phyloP scores from a whole-genome alignment of 2,888 invertebrate genomes.

The Choreutis nemorana region DNA sequence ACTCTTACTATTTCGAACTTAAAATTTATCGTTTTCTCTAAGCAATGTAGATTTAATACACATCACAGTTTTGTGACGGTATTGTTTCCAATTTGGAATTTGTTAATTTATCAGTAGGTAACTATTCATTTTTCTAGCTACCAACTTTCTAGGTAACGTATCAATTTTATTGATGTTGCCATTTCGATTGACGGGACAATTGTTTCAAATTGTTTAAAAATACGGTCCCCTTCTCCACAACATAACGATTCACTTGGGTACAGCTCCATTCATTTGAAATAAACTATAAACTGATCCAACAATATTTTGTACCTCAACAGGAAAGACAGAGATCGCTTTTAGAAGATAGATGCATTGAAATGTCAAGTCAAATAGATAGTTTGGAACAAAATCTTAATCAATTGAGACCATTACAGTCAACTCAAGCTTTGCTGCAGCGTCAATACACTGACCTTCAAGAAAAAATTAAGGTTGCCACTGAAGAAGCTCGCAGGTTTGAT shows the following conservation, averaged over 20 bases:
- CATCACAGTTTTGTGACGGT: no score
- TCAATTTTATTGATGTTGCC: neutral
- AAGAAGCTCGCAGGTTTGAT: slow-evolving; percentile 34
- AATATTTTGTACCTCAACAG: slow-evolving; percentile 17
- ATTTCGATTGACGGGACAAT: neutral
- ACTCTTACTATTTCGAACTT: neutral
- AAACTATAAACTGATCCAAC: slow-evolving; percentile 1
- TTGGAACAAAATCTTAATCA: slow-evolving; percentile 37
- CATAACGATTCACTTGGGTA: no score
- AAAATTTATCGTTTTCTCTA: no score
- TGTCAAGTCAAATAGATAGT: slow-evolving; percentile 22
- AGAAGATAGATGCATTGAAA: slow-evolving; percentile 39
- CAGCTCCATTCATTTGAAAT: no score
- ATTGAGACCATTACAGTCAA: slow-evolving; percentile 31
- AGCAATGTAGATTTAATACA: no score
- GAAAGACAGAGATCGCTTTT: slow-evolving; percentile 37
- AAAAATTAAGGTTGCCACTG: slow-evolving; percentile 27
- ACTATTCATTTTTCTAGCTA: neutral
- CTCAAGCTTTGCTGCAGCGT: slow-evolving; percentile 27
- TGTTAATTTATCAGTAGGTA: no score
- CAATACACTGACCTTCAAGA: slow-evolving; percentile 42
- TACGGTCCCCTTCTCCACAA: no score
- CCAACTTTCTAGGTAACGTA: neutral
- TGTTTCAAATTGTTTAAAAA: no score
- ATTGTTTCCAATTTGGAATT: neutral